Conservation (phyloP, 2,113 vertebrate species). For the Oncorhynchus mykiss region DNA sequence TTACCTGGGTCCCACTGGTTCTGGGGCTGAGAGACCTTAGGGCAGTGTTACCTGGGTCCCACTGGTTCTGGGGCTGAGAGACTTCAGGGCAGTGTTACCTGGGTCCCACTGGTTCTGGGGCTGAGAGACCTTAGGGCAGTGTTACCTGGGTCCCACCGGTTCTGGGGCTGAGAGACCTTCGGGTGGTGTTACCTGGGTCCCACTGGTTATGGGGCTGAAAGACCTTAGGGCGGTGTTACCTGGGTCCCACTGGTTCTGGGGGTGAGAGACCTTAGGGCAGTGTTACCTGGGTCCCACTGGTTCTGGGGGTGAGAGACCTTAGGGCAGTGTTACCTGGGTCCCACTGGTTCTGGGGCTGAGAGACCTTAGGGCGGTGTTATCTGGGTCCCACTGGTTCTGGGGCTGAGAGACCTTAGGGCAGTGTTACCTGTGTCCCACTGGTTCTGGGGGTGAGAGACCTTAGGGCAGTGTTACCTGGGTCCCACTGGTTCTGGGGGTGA, state of each 20-base stretch:
- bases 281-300: neutral
- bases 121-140: too few relatives aligned
- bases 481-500: too few relatives aligned
- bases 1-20: neutral
- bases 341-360: conserved; percentile 72
- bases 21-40: too few relatives aligned
- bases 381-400: neutral
- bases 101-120: neutral
- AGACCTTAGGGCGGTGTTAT: neutral
- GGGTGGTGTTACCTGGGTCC: too few relatives aligned
- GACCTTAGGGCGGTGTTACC: too few relatives aligned
- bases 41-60: too few relatives aligned
- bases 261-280: too few relatives aligned
- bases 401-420: too few relatives aligned
- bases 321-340: neutral
- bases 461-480: too few relatives aligned
- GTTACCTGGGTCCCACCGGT: neutral
- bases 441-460: too few relatives aligned
- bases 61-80: neutral
- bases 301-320: conserved; percentile 72
- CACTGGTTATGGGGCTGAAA: neutral
- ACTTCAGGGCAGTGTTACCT: neutral
- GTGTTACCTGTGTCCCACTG: too few relatives aligned
- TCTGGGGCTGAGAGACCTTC: too few relatives aligned
- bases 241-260: neutral